phyloP scores from a whole-genome alignment of 2,888 invertebrate species.

The Lasioglossum lativentre region DNA sequence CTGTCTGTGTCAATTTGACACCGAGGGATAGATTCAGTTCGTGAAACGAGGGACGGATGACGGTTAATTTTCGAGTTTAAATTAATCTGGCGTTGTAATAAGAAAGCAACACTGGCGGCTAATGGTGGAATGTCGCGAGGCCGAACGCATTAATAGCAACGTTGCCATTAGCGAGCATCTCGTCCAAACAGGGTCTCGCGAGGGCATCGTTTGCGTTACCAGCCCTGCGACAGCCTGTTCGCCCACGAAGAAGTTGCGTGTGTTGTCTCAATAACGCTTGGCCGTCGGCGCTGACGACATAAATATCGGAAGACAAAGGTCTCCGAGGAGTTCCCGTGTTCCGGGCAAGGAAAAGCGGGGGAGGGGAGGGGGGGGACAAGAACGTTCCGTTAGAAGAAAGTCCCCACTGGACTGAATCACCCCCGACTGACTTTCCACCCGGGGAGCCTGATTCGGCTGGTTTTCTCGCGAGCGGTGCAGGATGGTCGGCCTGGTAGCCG shows the following conservation, averaged over 20 bases:
- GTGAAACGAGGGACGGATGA: too few relatives aligned
- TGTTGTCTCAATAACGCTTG: constrained; percentile 63
- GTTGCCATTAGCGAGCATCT: background rate
- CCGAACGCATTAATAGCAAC: background rate
- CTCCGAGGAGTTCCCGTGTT: background rate
- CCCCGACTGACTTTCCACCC: constrained; percentile 11
- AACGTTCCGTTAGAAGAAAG: constrained; percentile 1
- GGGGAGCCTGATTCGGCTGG: constrained; percentile 9
- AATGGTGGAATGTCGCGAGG: too few relatives aligned
- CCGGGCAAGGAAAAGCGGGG: constrained; percentile 44
- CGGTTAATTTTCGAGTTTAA: too few relatives aligned
- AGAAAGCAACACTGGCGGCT: too few relatives aligned
- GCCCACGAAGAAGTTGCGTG: constrained; percentile 69
- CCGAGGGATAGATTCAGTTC: too few relatives aligned
- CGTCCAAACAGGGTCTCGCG: background rate
- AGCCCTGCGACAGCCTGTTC: background rate
- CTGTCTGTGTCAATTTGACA: too few relatives aligned
- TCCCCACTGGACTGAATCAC: constrained; percentile 5
- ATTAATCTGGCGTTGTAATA: too few relatives aligned
- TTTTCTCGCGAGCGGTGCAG: constrained; percentile 45
- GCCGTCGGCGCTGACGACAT: constrained; percentile 65
- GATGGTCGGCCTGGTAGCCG: constrained; percentile 32
- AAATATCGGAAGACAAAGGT: constrained; percentile 77
- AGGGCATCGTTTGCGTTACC: constrained; percentile 7
- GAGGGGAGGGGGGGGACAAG: too few relatives aligned